Evolutionary conservation across 2,888 invertebrate species (phyloP).

Genomic region (Leptopterna dolabrata): DNA sequence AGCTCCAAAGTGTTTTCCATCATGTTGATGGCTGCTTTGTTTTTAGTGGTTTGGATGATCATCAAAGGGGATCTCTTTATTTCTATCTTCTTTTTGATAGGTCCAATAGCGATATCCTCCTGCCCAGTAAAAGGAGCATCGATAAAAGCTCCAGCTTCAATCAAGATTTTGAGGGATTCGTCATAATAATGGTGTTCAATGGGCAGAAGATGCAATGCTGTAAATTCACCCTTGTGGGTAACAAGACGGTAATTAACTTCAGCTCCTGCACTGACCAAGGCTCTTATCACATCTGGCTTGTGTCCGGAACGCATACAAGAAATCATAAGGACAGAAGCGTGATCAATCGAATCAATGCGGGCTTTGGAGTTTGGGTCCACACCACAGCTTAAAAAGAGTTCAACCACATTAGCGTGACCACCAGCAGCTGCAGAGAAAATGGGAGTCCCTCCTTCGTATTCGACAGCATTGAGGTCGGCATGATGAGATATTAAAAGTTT

Average conservation of each 20-base stretch:
- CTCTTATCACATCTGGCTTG: neutral
- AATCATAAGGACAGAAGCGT: neutral
- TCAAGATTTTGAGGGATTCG: neutral
- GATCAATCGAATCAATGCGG: neutral
- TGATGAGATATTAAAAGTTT: neutral
- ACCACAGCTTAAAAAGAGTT: neutral
- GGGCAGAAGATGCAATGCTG: neutral
- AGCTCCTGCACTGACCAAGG: neutral
- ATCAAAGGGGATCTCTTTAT: neutral
- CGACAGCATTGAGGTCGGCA: neutral
- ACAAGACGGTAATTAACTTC: neutral
- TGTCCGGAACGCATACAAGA: neutral
- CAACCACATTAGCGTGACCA: neutral
- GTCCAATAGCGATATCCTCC: neutral
- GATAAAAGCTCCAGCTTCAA: slow-evolving; percentile 14
- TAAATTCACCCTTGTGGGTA: neutral
- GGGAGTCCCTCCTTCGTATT: neutral
- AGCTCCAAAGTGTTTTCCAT: neutral
- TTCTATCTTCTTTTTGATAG: neutral
- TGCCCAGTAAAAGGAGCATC: neutral
- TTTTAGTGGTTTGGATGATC: no score
- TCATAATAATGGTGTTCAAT: neutral
- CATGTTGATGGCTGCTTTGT: neutral
- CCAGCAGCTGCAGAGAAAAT: neutral
- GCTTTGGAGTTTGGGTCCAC: neutral